A percentile compares a stretch with the other conserved stretches of the same genome.
Conservation (phyloP, 1,140 invertebrate species). For the Zaprionus camerounensis region DNA sequence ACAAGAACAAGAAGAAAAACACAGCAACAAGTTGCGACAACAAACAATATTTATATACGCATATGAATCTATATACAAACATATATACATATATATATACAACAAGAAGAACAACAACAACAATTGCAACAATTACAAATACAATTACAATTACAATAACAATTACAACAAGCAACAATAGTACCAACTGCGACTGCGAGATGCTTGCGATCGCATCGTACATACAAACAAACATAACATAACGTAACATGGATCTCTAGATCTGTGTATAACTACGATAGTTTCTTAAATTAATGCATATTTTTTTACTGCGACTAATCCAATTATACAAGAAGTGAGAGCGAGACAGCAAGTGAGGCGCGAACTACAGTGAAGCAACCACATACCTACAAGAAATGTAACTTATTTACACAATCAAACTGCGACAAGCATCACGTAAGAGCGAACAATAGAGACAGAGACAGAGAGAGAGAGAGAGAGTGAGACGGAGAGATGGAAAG, state of each 20-base stretch:
- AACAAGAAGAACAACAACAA: slow-evolving; percentile 47
- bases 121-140: slow-evolving; percentile 42
- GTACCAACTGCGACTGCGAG: slow-evolving; percentile 55
- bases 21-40: slow-evolving; percentile 34
- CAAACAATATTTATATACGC: slow-evolving; percentile 73
- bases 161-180: slow-evolving; percentile 63
- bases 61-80: slow-evolving; percentile 40
- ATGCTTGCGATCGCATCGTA: slow-evolving; percentile 18
- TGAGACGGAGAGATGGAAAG: background rate
- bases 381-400: slow-evolving; percentile 37
- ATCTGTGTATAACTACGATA: slow-evolving; percentile 24
- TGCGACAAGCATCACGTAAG: slow-evolving; percentile 5
- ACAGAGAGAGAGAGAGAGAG: background rate
- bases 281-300: slow-evolving; percentile 48
- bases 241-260: background rate
- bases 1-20: slow-evolving; percentile 39
- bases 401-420: slow-evolving; percentile 62
- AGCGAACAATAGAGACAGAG: background rate
- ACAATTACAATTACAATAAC: slow-evolving; percentile 49
- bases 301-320: slow-evolving; percentile 47
- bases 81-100: slow-evolving; percentile 50
- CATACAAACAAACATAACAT: slow-evolving; percentile 40
- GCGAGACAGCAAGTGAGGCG: slow-evolving; percentile 18
- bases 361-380: slow-evolving; percentile 40
- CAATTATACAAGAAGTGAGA: slow-evolving; percentile 34